phyloP scores from a whole-genome alignment of 2,113 vertebrate genomes.

The Sinocyclocheilus grahami region DNA sequence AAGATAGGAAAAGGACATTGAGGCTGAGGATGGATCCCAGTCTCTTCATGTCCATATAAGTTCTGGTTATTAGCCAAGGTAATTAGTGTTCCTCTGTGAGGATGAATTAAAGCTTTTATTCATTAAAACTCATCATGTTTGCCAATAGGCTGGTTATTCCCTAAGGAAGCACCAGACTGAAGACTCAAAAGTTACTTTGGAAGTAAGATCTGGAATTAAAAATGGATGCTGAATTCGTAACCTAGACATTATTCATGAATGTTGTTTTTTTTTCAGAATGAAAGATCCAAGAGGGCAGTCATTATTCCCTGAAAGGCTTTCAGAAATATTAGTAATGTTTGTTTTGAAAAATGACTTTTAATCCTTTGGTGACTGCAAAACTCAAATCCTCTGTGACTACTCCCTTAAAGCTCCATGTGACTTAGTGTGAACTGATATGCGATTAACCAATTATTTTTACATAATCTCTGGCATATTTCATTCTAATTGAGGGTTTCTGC shows the following conservation, averaged over 20 bases:
- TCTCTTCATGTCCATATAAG: background rate
- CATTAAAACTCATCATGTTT: background rate
- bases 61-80: constrained; percentile 13
- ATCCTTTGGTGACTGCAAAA: constrained; percentile 2
- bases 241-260: background rate
- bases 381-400: too few species aligned
- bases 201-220: background rate
- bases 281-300: background rate
- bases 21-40: background rate
- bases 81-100: background rate
- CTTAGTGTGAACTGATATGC: background rate
- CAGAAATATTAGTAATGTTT: constrained; percentile 3
- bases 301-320: background rate
- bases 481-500: background rate
- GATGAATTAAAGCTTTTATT: constrained; percentile 3
- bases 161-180: background rate
- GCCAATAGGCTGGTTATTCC: background rate
- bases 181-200: background rate
- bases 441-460: background rate
- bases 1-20: background rate
- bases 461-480: background rate
- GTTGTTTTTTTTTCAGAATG: background rate
- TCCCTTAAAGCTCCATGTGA: background rate
- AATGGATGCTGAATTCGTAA: background rate
- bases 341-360: background rate